Evolutionary conservation across 2,113 vertebrate genomes (phyloP).

Genomic region (Cephalopterus ornatus): DNA sequence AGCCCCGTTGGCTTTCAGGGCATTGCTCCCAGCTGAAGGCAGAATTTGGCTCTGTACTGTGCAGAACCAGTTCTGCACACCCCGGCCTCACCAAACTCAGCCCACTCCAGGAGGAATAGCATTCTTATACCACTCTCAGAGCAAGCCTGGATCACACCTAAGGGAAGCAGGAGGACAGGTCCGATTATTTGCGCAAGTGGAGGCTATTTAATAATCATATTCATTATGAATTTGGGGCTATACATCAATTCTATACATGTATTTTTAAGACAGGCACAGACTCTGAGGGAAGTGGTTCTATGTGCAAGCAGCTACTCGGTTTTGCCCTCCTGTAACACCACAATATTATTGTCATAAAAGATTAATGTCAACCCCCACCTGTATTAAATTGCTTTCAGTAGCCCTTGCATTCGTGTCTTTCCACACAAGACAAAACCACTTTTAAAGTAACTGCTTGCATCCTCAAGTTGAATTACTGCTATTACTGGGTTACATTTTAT

Average conservation of each 20-base stretch:
- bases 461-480: not conserved
- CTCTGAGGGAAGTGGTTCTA: conserved; percentile 37
- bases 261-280: conserved; percentile 48
- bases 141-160: not conserved
- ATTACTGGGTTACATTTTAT: not conserved
- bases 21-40: not conserved
- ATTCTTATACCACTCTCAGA: rapidly evolving
- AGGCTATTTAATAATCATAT: conserved; percentile 19
- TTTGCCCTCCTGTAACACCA: conserved; percentile 58
- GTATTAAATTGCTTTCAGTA: conserved; percentile 51
- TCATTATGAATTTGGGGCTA: conserved; percentile 36
- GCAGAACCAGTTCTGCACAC: not conserved
- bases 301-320: not conserved
- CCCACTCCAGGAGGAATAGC: not conserved
- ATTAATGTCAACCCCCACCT: conserved; percentile 67
- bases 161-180: not conserved
- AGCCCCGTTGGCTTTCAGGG: not conserved
- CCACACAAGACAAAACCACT: conserved; percentile 36
- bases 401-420: not conserved
- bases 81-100: not conserved
- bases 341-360: conserved; percentile 69
- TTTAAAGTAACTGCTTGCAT: conserved; percentile 1
- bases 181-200: not conserved
- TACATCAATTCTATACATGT: not conserved
- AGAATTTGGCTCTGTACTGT: not conserved